phyloP scores from a whole-genome alignment of 2,888 invertebrate genomes.

The Cyclophora punctaria region DNA sequence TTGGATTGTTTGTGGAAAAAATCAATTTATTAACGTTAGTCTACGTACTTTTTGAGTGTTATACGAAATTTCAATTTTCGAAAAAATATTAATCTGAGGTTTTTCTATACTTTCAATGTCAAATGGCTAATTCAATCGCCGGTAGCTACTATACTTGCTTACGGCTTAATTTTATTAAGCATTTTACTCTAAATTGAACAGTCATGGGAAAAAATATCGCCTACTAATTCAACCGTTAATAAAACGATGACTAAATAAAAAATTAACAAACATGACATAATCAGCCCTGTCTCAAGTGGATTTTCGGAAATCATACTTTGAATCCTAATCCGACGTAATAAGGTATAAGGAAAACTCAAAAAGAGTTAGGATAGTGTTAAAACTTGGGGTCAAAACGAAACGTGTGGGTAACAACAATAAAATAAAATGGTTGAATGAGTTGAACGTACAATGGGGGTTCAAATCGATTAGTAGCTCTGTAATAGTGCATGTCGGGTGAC shows the following conservation, averaged over 20 bases:
- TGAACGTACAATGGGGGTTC: constrained; percentile 58
- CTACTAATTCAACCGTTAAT: constrained; percentile 26
- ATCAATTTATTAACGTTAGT: no score
- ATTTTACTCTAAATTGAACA: no score
- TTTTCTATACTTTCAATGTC: no score
- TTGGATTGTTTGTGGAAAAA: constrained; percentile 6
- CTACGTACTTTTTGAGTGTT: no score
- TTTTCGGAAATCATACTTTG: constrained; percentile 14
- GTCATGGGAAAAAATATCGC: constrained; percentile 37
- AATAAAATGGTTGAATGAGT: constrained; percentile 65
- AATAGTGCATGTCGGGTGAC: constrained; percentile 42
- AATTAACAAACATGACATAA: constrained; percentile 56
- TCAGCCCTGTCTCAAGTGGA: constrained; percentile 23
- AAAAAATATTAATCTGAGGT: no score
- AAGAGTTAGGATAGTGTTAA: constrained; percentile 17
- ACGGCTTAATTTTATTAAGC: no score
- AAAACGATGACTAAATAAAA: constrained; percentile 37
- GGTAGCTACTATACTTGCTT: no score
- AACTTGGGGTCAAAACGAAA: constrained; percentile 44
- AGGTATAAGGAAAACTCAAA: constrained; percentile 10
- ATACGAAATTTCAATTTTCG: no score
- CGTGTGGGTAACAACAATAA: constrained; percentile 64
- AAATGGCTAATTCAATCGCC: no score
- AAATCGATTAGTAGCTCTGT: constrained; percentile 67
- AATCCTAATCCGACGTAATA: constrained; percentile 19